A percentile compares a stretch with the other conserved stretches of the same genome.
phyloP scores from a whole-genome alignment of 2,113 vertebrate genomes.

The Phyllostomus discolor region DNA sequence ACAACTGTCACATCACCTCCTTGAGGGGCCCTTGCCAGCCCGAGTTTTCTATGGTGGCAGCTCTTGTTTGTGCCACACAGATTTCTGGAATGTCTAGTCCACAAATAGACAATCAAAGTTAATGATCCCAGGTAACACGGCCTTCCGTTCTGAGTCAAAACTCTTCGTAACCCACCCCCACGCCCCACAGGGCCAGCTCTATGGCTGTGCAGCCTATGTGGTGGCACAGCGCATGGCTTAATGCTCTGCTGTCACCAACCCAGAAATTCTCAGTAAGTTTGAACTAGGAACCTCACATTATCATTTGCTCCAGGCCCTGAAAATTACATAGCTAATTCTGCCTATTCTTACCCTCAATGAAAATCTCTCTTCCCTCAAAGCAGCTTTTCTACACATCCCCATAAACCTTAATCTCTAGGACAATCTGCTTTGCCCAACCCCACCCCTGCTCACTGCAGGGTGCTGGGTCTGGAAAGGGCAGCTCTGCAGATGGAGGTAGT shows the following conservation, averaged over 20 bases:
- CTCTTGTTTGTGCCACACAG: background rate
- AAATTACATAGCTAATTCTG: background rate
- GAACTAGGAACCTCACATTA: background rate
- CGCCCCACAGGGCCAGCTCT: no score
- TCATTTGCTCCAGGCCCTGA: background rate
- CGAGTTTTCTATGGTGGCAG: background rate
- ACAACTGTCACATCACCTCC: background rate
- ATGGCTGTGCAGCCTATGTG: accelerated
- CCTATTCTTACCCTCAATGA: background rate
- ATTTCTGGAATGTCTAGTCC: background rate
- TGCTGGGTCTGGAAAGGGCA: background rate
- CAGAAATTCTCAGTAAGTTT: background rate
- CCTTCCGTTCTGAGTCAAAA: background rate
- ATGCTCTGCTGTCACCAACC: background rate
- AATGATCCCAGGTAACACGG: background rate
- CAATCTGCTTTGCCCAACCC: background rate
- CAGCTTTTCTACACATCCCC: background rate
- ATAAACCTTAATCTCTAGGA: background rate
- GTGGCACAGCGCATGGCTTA: background rate
- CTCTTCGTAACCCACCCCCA: background rate
- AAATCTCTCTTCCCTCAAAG: background rate
- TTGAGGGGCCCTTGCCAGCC: background rate
- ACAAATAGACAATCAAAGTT: background rate
- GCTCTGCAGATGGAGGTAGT: background rate
- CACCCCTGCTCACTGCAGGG: background rate